These are phyloP conservation scores for Caenorhabditis japonica DNA, from an alignment of 2,888 invertebrate species.

Conservation along the genomic window DNA sequence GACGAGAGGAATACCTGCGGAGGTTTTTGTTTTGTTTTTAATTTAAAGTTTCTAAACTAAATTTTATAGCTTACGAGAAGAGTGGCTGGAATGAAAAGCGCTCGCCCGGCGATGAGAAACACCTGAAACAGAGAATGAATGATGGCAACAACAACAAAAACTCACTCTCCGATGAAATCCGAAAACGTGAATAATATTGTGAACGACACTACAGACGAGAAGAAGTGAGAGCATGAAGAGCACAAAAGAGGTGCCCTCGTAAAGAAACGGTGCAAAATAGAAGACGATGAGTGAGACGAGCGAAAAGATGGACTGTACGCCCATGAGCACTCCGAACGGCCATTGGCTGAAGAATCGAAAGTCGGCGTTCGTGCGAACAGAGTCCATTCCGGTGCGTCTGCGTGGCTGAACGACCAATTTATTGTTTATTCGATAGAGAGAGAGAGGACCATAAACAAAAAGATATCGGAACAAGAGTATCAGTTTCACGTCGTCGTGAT, in stretches of 20 bases:
- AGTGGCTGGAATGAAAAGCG: slow-evolving; percentile 48
- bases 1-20: slow-evolving; percentile 58
- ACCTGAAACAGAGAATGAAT: slow-evolving; percentile 19
- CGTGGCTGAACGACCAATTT: no score
- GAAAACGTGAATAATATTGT: slow-evolving; percentile 57
- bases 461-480: slow-evolving; percentile 11
- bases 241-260: slow-evolving; percentile 55
- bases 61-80: slow-evolving; percentile 38
- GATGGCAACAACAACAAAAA: background rate
- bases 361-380: slow-evolving; percentile 42
- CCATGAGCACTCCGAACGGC: slow-evolving; percentile 64
- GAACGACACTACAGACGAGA: slow-evolving; percentile 41
- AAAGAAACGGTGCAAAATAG: slow-evolving; percentile 52
- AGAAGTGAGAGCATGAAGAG: slow-evolving; percentile 26
- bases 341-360: slow-evolving; percentile 57
- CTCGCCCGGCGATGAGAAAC: slow-evolving; percentile 25
- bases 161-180: slow-evolving; percentile 47
- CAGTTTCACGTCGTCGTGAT: no score
- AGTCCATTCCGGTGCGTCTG: slow-evolving; percentile 45
- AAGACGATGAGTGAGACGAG: slow-evolving; percentile 38
- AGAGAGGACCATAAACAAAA: slow-evolving; percentile 6
- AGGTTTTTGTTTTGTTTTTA: background rate
- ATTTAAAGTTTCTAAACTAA: background rate
- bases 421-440: slow-evolving; percentile 8
- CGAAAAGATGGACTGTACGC: slow-evolving; percentile 52